phyloP scores from a whole-genome alignment of 2,113 vertebrate species.

The Carollia perspicillata region DNA sequence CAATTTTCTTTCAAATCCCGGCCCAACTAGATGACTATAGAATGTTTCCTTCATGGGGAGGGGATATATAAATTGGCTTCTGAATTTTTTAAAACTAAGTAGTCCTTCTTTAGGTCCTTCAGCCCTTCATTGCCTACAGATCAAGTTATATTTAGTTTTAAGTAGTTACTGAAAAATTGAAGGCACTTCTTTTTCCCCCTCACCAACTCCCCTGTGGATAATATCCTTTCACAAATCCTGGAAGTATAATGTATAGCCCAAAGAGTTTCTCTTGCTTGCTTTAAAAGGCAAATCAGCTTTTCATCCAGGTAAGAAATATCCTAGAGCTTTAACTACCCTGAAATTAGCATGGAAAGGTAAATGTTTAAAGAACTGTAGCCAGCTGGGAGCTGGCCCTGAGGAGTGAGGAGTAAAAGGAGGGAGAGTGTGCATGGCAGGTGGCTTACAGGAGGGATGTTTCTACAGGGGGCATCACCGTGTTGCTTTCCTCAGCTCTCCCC shows the following conservation, averaged over 20 bases:
- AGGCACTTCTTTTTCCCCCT: neutral
- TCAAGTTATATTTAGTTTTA: constrained; percentile 4
- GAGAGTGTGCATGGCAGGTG: neutral
- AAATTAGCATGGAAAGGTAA: neutral
- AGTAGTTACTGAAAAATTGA: constrained; percentile 6
- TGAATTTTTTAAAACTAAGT: neutral
- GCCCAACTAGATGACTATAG: neutral
- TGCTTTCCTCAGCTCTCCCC: neutral
- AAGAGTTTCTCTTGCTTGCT: neutral
- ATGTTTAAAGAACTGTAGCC: neutral
- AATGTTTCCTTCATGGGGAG: neutral
- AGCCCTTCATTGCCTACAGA: neutral
- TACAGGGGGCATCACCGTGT: neutral
- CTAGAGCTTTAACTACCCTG: neutral
- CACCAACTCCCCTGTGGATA: neutral
- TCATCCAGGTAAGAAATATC: neutral
- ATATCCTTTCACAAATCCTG: neutral
- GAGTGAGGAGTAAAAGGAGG: neutral
- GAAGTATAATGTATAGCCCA: neutral
- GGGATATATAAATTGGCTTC: neutral
- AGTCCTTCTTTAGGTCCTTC: neutral
- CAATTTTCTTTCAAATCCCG: neutral
- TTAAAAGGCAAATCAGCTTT: neutral
- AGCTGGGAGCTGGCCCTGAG: neutral
- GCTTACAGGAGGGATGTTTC: neutral